These are phyloP conservation scores for Melitaea athalia DNA, from an alignment of 2,888 invertebrate species.

Conservation along the genomic window DNA sequence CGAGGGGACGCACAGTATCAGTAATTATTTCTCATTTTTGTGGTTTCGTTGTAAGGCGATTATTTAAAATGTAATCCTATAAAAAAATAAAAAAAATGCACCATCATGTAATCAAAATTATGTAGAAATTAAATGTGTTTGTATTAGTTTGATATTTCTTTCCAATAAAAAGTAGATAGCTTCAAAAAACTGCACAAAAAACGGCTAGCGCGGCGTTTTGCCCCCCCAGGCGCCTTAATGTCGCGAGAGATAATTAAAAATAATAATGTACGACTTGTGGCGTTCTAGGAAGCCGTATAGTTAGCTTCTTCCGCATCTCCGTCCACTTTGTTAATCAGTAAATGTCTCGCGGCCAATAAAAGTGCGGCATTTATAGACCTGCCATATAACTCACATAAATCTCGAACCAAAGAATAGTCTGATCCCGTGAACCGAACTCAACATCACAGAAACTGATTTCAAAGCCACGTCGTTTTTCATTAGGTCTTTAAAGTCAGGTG, in stretches of 20 bases:
- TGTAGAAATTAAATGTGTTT: too few species aligned
- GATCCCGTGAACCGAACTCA: conserved; percentile 51
- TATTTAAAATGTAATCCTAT: too few species aligned
- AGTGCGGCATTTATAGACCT: conserved; percentile 75
- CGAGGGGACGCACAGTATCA: too few species aligned
- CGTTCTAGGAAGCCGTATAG: conserved; percentile 68
- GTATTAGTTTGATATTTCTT: too few species aligned
- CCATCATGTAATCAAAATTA: too few species aligned
- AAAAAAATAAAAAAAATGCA: too few species aligned
- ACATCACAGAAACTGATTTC: conserved; percentile 77
- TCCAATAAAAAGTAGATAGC: too few species aligned
- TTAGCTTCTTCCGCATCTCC: conserved; percentile 72
- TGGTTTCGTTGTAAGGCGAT: too few species aligned
- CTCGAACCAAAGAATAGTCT: conserved; percentile 66
- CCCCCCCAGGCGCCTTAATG: too few species aligned
- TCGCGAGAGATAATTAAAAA: conserved; percentile 22
- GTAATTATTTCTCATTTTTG: too few species aligned
- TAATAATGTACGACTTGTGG: conserved; percentile 35
- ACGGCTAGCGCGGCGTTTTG: too few species aligned
- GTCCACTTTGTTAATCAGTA: conserved; percentile 79
- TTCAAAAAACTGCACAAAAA: too few species aligned
- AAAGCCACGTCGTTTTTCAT: conserved; percentile 75
- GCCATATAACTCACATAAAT: conserved; percentile 76
- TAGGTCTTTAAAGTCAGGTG: conserved; percentile 70
- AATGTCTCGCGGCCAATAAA: conserved; percentile 77